A percentile compares a stretch with the other conserved stretches of the same genome.
phyloP scores from a whole-genome alignment of 2,113 vertebrate genomes.

The Piliocolobus tephrosceles region DNA sequence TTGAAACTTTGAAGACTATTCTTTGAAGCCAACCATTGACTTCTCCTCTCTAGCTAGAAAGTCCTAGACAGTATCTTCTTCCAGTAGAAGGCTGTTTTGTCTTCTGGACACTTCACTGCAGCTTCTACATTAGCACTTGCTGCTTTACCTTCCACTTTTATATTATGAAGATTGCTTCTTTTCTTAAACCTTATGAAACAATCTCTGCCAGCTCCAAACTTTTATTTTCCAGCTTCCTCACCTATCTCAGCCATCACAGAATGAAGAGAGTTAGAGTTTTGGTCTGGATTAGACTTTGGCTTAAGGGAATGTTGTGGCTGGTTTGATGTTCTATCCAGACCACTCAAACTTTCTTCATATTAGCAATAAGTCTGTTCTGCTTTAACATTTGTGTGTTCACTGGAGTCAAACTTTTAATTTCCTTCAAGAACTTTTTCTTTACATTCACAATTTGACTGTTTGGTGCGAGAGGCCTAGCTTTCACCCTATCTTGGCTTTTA shows the following conservation, averaged over 20 bases:
- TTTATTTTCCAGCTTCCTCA: neutral
- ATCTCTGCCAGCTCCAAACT: neutral
- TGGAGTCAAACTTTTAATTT: neutral
- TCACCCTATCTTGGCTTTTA: neutral
- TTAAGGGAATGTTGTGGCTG: neutral
- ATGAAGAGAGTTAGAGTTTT: neutral
- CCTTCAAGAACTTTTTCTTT: neutral
- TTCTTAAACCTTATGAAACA: neutral
- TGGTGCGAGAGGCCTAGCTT: neutral
- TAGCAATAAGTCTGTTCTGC: neutral
- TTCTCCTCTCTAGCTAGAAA: neutral
- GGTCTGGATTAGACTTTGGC: neutral
- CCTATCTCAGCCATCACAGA: neutral
- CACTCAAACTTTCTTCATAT: neutral
- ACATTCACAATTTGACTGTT: neutral
- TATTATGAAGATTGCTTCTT: neutral
- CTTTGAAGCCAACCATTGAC: neutral
- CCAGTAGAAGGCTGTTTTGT: neutral
- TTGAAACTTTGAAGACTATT: neutral
- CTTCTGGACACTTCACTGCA: neutral
- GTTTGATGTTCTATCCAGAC: neutral
- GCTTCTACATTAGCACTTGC: neutral
- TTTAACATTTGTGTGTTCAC: neutral
- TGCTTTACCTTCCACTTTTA: neutral
- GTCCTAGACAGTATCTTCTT: neutral